Evolutionary conservation across 2,113 vertebrate species (phyloP).

Genomic region (Xenopus borealis): DNA sequence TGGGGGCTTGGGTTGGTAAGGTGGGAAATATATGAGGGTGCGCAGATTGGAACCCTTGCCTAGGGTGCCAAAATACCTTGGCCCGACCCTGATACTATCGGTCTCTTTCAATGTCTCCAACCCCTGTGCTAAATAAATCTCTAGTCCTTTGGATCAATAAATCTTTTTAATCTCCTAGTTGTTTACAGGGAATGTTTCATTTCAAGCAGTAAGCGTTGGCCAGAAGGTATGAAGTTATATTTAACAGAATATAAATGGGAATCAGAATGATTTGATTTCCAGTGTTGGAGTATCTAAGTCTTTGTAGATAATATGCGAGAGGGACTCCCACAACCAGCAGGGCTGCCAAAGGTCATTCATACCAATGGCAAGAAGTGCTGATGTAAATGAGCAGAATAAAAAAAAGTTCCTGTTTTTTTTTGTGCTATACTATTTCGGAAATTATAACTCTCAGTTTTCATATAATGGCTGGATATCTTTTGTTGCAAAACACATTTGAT

Average conservation of each 20-base stretch:
- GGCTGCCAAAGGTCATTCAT: slow-evolving; percentile 34
- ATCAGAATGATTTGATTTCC: slow-evolving; percentile 39
- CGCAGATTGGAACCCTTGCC: too few species aligned
- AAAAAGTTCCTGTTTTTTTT: slow-evolving; percentile 12
- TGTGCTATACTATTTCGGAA: slow-evolving; percentile 6
- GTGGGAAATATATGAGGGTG: too few species aligned
- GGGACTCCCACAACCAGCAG: slow-evolving; percentile 29
- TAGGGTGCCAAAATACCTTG: too few species aligned
- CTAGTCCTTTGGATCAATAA: slow-evolving; percentile 10
- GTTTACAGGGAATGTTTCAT: slow-evolving; percentile 29
- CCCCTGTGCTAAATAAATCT: background rate
- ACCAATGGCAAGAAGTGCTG: slow-evolving; percentile 26
- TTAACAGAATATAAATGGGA: slow-evolving; percentile 40
- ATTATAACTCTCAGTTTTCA: slow-evolving; percentile 20
- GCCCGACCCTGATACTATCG: too few species aligned
- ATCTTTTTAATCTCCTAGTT: slow-evolving; percentile 21
- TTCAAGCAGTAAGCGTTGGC: slow-evolving; percentile 31
- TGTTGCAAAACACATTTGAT: background rate
- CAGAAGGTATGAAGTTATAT: slow-evolving; percentile 27
- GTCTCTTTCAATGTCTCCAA: background rate
- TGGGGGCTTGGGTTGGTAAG: too few species aligned
- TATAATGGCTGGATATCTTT: background rate
- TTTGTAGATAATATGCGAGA: slow-evolving; percentile 37
- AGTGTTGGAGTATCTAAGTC: slow-evolving; percentile 26
- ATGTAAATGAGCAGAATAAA: slow-evolving; percentile 12